Conservation (phyloP, 2,797 vertebrate species). For the Notamacropus eugenii region DNA sequence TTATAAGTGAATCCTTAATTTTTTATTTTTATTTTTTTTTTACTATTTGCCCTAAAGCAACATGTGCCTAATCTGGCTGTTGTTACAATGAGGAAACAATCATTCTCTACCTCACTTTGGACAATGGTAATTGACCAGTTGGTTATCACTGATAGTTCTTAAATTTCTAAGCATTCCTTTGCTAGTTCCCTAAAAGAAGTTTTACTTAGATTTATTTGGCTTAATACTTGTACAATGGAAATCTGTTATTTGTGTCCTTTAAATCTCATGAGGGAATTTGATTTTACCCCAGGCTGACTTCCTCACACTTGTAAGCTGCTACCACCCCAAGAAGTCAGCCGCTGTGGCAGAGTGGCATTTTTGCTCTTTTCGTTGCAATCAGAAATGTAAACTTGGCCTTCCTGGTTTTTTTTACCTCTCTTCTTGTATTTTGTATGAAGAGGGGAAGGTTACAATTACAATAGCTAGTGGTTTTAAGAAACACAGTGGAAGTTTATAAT, state of each 20-base stretch:
- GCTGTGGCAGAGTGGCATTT: conserved; percentile 20
- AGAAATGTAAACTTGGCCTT: neutral
- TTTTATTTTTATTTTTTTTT: conserved; percentile 49
- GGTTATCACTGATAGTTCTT: conserved; percentile 31
- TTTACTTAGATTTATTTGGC: conserved; percentile 29
- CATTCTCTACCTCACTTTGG: conserved; percentile 13
- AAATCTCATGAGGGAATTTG: neutral
- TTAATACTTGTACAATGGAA: conserved; percentile 33
- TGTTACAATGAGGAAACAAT: conserved; percentile 39
- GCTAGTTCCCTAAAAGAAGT: conserved; percentile 36
- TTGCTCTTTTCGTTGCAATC: neutral
- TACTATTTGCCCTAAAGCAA: conserved; percentile 43
- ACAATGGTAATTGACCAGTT: conserved; percentile 36
- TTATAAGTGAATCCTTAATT: conserved; percentile 12
- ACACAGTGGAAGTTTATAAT: conserved; percentile 30
- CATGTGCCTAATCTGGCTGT: conserved; percentile 42
- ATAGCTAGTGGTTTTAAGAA: conserved; percentile 21
- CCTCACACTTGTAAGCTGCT: conserved; percentile 35
- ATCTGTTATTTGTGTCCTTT: neutral
- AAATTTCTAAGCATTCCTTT: conserved; percentile 38
- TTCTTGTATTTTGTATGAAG: neutral
- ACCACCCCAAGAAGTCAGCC: conserved; percentile 2
- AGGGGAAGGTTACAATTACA: neutral
- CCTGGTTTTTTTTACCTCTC: neutral
- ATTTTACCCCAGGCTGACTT: conserved; percentile 1